Percentiles rank a stretch among this genome's conserved stretches.
Conservation (phyloP, 2,888 invertebrate genomes). For the Orchesella flavescens region DNA sequence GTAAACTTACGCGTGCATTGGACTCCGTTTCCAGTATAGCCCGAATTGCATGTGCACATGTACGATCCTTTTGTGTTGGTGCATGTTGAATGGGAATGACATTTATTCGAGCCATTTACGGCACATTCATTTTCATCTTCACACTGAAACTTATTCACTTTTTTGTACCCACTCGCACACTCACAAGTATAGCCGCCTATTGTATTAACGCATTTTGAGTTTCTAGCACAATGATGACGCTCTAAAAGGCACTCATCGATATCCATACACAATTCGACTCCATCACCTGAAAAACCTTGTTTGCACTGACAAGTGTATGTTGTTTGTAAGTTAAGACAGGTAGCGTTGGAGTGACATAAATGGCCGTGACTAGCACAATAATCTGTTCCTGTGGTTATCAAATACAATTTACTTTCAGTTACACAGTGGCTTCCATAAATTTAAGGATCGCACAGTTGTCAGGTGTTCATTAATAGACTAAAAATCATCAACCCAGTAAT, state of each 20-base stretch:
- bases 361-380: slow-evolving; percentile 89
- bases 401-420: background rate
- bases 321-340: slow-evolving; percentile 92
- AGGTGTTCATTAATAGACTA: too few relatives aligned
- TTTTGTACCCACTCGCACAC: slow-evolving; percentile 85
- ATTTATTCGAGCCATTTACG: slow-evolving; percentile 80
- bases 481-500: too few relatives aligned
- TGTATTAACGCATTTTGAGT: slow-evolving; percentile 88
- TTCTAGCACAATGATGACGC: slow-evolving; percentile 89
- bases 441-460: too few relatives aligned
- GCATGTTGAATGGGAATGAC: slow-evolving; percentile 85
- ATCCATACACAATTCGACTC: slow-evolving; percentile 82
- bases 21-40: slow-evolving; percentile 86
- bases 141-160: slow-evolving; percentile 83
- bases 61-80: slow-evolving; percentile 88
- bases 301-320: slow-evolving; percentile 93
- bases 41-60: slow-evolving; percentile 82
- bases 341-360: slow-evolving; percentile 91
- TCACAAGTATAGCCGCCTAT: slow-evolving; percentile 88
- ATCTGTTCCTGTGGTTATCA: slow-evolving; percentile 81
- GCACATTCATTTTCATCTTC: slow-evolving; percentile 84
- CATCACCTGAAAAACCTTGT: slow-evolving; percentile 91
- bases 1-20: slow-evolving; percentile 83
- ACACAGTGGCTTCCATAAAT: background rate
- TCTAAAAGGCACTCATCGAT: slow-evolving; percentile 88